These are phyloP conservation scores for Lepilemur septentrionalis DNA, from an alignment of 2,797 vertebrate species.

Conservation along the genomic window DNA sequence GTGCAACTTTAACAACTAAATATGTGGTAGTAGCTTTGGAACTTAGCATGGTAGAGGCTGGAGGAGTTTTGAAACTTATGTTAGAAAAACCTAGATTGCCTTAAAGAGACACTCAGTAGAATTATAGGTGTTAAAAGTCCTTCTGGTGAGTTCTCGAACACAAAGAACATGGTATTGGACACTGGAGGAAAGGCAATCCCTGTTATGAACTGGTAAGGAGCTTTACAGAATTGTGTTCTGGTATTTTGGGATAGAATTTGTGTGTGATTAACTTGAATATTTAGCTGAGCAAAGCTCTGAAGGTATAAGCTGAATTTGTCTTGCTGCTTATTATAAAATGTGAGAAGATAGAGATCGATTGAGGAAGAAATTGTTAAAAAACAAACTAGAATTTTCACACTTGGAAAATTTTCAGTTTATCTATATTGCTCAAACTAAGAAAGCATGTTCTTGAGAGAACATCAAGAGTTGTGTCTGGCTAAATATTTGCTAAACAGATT, in stretches of 20 bases:
- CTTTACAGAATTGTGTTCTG: too few species aligned
- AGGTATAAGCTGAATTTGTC: not conserved
- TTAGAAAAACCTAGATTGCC: not conserved
- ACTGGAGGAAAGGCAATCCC: too few species aligned
- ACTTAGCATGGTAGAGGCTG: not conserved
- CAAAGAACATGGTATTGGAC: too few species aligned
- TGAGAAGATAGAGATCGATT: not conserved
- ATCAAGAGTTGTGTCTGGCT: not conserved
- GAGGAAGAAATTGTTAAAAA: not conserved
- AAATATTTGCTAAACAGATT: not conserved
- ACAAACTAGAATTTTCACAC: not conserved
- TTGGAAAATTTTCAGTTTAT: not conserved
- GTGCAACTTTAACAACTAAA: not conserved
- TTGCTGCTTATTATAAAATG: not conserved
- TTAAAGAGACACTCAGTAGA: not conserved
- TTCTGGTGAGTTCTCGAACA: not conserved
- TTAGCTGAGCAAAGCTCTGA: not conserved
- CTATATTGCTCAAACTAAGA: not conserved
- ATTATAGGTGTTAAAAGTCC: not conserved
- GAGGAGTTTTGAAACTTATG: not conserved
- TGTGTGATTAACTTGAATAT: too few species aligned
- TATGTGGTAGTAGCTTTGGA: not conserved
- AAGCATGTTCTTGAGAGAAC: not conserved
- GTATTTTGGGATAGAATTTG: too few species aligned
- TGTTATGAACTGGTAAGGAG: too few species aligned